These are phyloP conservation scores for Mustelus asterias DNA, from an alignment of 2,113 vertebrate species.

Conservation along the genomic window DNA sequence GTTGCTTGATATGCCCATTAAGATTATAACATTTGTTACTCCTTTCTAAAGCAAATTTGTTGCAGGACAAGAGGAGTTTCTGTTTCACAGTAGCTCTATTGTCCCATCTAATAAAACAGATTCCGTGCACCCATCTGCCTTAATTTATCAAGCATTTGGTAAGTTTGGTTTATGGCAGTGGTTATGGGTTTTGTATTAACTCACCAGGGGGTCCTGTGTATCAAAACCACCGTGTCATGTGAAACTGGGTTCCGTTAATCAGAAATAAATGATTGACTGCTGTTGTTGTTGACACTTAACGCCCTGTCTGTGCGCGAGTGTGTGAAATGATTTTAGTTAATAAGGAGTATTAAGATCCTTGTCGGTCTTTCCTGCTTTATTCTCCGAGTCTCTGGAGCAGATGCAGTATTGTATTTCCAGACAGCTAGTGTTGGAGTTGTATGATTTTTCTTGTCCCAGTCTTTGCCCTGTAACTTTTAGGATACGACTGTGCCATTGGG, in stretches of 20 bases:
- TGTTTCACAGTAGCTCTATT: background rate
- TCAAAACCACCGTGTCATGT: background rate
- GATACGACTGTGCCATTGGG: background rate
- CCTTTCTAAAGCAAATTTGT: background rate
- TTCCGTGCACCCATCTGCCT: background rate
- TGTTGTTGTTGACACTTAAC: background rate
- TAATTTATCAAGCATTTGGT: background rate
- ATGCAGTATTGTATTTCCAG: background rate
- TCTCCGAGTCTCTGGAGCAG: background rate
- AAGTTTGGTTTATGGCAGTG: background rate
- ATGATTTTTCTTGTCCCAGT: background rate
- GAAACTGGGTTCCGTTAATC: background rate
- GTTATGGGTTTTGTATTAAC: background rate
- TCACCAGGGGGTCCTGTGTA: background rate
- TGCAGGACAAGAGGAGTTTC: background rate
- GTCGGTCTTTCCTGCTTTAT: background rate
- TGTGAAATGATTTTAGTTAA: background rate
- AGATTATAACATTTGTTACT: background rate
- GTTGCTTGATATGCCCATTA: background rate
- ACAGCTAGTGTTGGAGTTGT: background rate
- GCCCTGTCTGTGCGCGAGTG: background rate
- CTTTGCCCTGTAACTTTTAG: background rate
- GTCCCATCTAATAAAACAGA: background rate
- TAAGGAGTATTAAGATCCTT: background rate
- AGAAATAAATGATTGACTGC: background rate